Conservation (phyloP, 2,888 invertebrate species). For the Mellilla xanthometata region DNA sequence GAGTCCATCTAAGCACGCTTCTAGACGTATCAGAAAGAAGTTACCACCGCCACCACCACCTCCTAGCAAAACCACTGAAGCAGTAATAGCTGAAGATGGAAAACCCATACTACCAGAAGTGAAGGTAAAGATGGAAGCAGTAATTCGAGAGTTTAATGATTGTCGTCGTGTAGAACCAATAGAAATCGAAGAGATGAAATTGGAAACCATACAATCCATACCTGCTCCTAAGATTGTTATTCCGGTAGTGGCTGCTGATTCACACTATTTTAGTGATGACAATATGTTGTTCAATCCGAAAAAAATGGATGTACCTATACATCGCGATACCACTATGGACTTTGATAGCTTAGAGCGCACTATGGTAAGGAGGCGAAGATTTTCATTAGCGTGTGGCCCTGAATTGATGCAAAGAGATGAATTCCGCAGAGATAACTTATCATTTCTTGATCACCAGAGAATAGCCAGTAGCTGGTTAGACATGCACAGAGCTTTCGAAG, state of each 20-base stretch:
- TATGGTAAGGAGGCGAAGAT: slow-evolving; percentile 57
- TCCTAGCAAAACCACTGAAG: slow-evolving; percentile 26
- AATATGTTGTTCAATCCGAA: slow-evolving; percentile 49
- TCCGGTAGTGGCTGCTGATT: slow-evolving; percentile 70
- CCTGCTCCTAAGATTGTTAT: slow-evolving; percentile 68
- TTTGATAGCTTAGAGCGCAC: slow-evolving; percentile 68
- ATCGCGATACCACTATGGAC: slow-evolving; percentile 51
- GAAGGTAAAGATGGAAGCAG: slow-evolving; percentile 84
- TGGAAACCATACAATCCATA: slow-evolving; percentile 52
- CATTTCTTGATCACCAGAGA: slow-evolving; percentile 51
- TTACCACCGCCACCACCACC: slow-evolving; percentile 73
- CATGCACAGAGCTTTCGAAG: slow-evolving; percentile 48
- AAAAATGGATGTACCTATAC: slow-evolving; percentile 46
- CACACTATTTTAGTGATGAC: slow-evolving; percentile 65
- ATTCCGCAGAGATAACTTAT: slow-evolving; percentile 42
- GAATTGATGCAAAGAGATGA: slow-evolving; percentile 67
- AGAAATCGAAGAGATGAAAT: slow-evolving; percentile 51
- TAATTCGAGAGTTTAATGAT: slow-evolving; percentile 80
- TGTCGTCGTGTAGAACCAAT: slow-evolving; percentile 64
- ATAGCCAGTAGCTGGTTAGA: slow-evolving; percentile 71
- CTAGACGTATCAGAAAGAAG: slow-evolving; percentile 65
- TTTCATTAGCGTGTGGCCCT: slow-evolving; percentile 66
- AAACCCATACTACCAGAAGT: slow-evolving; percentile 76
- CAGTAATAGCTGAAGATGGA: slow-evolving; percentile 43
- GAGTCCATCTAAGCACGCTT: slow-evolving; percentile 57